phyloP scores from a whole-genome alignment of 92 coral and sea anemone species.

The Heteractis magnifica region DNA sequence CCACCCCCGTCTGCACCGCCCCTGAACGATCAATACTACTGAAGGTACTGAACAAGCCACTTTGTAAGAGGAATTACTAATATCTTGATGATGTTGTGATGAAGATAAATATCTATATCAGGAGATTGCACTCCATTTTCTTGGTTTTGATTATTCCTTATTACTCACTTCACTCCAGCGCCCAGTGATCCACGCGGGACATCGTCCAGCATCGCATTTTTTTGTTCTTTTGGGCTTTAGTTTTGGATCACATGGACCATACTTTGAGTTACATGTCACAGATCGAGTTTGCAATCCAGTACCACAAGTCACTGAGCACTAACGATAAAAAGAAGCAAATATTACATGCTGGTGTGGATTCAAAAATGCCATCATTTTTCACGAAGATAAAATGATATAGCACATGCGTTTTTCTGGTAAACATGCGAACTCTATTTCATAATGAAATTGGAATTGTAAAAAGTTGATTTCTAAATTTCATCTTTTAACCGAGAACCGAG shows the following conservation, averaged over 20 bases:
- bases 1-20: too few relatives aligned
- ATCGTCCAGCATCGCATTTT: conserved; percentile 49
- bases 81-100: too few relatives aligned
- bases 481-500: too few relatives aligned
- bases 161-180: conserved; percentile 26
- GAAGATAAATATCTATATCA: not conserved
- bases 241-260: conserved; percentile 14
- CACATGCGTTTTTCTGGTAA: not conserved
- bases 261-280: conserved; percentile 39
- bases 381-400: too few relatives aligned
- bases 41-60: not conserved
- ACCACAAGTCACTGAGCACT: conserved; percentile 76
- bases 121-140: not conserved
- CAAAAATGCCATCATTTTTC: too few relatives aligned
- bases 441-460: not conserved
- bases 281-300: conserved; percentile 53
- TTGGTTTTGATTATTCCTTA: not conserved
- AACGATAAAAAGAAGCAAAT: not conserved
- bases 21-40: not conserved
- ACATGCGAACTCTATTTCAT: not conserved
- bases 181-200: conserved; percentile 53
- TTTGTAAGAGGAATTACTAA: not conserved
- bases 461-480: not conserved
- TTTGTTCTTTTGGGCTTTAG: conserved; percentile 25
- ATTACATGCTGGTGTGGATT: not conserved